Evolutionary conservation across 2,113 vertebrate genomes (phyloP), one percentile per base, ranked within the genome.

Genomic region (Pteruthius melanotis): DNA sequence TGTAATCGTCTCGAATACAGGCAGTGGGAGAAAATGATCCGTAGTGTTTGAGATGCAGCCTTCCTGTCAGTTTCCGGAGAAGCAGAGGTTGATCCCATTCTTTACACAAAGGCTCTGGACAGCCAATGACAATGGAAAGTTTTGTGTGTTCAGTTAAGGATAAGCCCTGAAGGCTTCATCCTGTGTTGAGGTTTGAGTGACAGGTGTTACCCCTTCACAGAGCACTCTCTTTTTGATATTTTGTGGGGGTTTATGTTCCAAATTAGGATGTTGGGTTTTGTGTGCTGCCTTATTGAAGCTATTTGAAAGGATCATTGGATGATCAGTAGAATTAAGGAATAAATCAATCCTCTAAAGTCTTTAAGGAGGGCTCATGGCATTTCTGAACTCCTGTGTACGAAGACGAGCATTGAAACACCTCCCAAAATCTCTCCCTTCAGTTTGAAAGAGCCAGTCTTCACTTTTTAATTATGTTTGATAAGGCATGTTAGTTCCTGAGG

Each of bases 171-270:
- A 69, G 54, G 13, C 63, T 81, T n/a, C 42, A 78, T 80, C n/a
- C 47, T 4, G 1, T 26, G 22, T 77, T 74, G 82, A 89, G 87
- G 26, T 83, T 65, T 66, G 35, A 3, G 1, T 44, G 84, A 39
- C 17, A 59, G 59, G 52, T 22, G 28, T 52, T 61, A 20, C 0
- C 3, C 19, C 42, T 60, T 40, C 9, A 1, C 0, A 0, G 75
- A 88, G n/a, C n/a, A 21, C 19, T 63, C 19, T 30, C 13, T 78
- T 86, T 70, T 56, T 18, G 68, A 24, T 68, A 64, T 64, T 78
- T 83, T 82, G 44, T 52, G 22, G 14, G 1, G 2, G 6, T 75
- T 77, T 49, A 11, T 79, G 18, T 71, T 63, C 33, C 42, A 59
- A 54, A 80, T 83, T n/a, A 69, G 21, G 23, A 23, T 64, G 28